Conservation (phyloP, 2,888 invertebrate genomes). For the Philonicus albiceps region DNA sequence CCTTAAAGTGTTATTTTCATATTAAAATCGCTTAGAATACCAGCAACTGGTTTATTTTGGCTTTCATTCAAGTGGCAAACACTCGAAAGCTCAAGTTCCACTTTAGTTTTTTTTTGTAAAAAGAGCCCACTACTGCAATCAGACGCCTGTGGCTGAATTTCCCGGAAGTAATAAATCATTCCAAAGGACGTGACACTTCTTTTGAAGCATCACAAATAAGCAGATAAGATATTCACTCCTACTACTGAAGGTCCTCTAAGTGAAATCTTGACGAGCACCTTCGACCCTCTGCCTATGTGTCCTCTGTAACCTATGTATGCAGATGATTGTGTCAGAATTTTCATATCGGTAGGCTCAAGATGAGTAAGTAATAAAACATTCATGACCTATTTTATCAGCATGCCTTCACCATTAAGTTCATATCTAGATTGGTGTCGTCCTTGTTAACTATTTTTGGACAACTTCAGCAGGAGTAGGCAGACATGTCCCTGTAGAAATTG, state of each 20-base stretch:
- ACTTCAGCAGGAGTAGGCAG: neutral
- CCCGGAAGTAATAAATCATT: conserved; percentile 7
- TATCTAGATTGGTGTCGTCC: neutral
- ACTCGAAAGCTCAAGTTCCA: neutral
- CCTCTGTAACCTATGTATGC: neutral
- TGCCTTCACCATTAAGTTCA: neutral
- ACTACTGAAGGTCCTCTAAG: neutral
- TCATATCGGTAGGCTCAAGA: neutral
- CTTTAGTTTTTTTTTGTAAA: neutral
- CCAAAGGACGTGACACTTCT: conserved; percentile 2
- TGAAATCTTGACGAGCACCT: neutral
- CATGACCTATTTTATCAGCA: conserved; percentile 1
- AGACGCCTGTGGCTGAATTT: neutral
- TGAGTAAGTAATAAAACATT: conserved; percentile 21
- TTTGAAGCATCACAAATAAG: neutral
- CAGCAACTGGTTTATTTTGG: neutral
- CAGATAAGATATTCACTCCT: neutral
- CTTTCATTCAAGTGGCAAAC: neutral
- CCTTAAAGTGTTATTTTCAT: neutral
- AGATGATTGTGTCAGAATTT: neutral
- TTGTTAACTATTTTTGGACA: conserved; percentile 4
- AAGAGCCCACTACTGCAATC: neutral
- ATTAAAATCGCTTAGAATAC: neutral
- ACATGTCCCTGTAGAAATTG: neutral
- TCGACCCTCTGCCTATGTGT: neutral